These are phyloP conservation scores for Orchesellides sinensis DNA, from an alignment of 2,888 invertebrate species.

Conservation along the genomic window DNA sequence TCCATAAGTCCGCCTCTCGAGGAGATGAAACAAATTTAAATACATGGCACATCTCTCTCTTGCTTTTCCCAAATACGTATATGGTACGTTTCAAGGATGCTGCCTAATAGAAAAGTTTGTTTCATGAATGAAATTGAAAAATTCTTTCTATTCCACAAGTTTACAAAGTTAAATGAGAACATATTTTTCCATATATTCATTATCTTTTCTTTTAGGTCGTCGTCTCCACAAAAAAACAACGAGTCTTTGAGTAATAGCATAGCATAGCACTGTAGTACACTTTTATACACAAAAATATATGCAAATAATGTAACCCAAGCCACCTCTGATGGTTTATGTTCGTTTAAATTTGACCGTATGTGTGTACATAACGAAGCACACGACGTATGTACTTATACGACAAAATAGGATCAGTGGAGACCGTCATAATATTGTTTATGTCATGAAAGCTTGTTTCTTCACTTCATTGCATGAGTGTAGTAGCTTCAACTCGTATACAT, in stretches of 20 bases:
- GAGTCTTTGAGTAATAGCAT: no score
- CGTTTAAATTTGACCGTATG: conserved; percentile 5
- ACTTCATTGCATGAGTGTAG: neutral
- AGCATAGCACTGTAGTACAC: no score
- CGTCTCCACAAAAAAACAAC: neutral
- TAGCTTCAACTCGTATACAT: neutral
- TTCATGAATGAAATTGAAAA: conserved; percentile 40
- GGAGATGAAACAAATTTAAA: no score
- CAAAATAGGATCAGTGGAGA: no score
- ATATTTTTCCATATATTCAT: conserved; percentile 50
- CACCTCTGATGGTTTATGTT: conserved; percentile 17
- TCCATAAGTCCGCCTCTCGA: no score
- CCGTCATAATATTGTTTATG: neutral
- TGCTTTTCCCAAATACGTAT: no score
- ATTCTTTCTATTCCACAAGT: conserved; percentile 16
- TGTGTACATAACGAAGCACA: neutral
- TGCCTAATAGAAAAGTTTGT: conserved; percentile 35
- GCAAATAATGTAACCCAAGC: no score
- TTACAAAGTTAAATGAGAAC: conserved; percentile 47
- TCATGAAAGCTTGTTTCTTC: neutral
- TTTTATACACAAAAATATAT: no score
- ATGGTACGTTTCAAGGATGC: neutral
- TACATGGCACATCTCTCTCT: no score
- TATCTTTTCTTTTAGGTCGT: conserved; percentile 37
- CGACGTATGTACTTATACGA: neutral